Conservation (phyloP, 2,113 vertebrate genomes). For the Cinclus cinclus region DNA sequence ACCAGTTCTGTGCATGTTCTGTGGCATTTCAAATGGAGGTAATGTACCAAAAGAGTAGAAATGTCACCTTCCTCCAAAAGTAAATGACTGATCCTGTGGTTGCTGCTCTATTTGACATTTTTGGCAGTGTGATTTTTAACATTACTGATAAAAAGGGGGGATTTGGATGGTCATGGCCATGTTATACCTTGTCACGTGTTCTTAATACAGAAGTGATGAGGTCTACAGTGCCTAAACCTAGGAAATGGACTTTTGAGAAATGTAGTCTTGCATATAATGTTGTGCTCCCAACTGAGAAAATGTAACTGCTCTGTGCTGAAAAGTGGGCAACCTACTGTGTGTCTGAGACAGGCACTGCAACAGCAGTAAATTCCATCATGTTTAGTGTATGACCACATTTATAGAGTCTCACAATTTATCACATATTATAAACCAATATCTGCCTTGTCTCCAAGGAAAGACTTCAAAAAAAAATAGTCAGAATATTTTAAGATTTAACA, state of each 20-base stretch:
- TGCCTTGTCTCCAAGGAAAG: background rate
- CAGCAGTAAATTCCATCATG: background rate
- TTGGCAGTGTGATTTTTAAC: background rate
- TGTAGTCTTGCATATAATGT: background rate
- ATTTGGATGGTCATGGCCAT: background rate
- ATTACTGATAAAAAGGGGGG: background rate
- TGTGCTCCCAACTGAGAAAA: constrained; percentile 8
- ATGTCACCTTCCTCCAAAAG: constrained; percentile 4
- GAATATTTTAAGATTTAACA: background rate
- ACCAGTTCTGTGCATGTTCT: background rate
- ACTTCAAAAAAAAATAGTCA: background rate
- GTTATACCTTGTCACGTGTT: background rate
- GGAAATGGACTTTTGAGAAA: background rate
- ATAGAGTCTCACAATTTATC: background rate
- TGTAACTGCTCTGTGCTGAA: background rate
- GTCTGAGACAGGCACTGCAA: background rate
- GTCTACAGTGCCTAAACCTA: background rate
- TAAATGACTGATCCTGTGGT: background rate
- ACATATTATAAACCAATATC: background rate
- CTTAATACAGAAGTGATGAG: background rate
- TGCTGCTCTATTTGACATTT: background rate
- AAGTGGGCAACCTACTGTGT: background rate
- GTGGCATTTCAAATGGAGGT: constrained; percentile 8
- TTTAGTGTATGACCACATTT: background rate
- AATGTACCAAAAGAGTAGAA: background rate